phyloP scores from a whole-genome alignment of 2,888 invertebrate genomes.

The Heliconius cydno region DNA sequence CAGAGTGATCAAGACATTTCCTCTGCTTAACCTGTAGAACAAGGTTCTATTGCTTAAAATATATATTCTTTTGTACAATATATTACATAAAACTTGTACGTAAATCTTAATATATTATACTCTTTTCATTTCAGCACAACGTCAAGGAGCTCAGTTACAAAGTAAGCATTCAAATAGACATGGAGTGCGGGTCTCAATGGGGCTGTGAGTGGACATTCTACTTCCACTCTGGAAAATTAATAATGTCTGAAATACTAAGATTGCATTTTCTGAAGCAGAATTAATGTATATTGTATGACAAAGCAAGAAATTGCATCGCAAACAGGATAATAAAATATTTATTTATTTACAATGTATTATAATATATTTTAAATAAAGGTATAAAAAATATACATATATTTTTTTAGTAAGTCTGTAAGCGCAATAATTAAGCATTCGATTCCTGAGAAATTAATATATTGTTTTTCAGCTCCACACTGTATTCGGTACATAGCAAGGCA shows the following conservation, averaged over 20 bases:
- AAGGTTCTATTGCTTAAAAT: not conserved
- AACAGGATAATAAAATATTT: too few species aligned
- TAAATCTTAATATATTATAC: not conserved
- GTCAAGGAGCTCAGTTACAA: constrained; percentile 15
- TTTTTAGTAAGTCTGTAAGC: not conserved
- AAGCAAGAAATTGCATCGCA: not conserved
- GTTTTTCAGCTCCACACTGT: too few species aligned
- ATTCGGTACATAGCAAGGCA: too few species aligned
- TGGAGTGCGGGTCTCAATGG: constrained; percentile 13
- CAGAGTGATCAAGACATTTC: too few species aligned
- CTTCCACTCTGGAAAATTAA: constrained; percentile 14
- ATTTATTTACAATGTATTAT: not conserved
- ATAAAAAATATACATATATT: too few species aligned
- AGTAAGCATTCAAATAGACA: constrained; percentile 16
- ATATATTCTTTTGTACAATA: not conserved
- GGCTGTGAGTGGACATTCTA: constrained; percentile 6
- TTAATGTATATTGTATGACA: not conserved
- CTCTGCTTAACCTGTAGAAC: not conserved
- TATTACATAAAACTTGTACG: not conserved
- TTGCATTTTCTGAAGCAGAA: constrained; percentile 3
- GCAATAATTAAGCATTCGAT: too few species aligned
- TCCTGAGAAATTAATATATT: too few species aligned
- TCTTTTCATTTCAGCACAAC: not conserved
- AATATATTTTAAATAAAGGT: not conserved
- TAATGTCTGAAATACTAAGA: constrained; percentile 10